A percentile compares a stretch with the other conserved stretches of the same genome.
Conservation (phyloP, 2,797 vertebrate genomes). For the Ispidina lecontei region DNA sequence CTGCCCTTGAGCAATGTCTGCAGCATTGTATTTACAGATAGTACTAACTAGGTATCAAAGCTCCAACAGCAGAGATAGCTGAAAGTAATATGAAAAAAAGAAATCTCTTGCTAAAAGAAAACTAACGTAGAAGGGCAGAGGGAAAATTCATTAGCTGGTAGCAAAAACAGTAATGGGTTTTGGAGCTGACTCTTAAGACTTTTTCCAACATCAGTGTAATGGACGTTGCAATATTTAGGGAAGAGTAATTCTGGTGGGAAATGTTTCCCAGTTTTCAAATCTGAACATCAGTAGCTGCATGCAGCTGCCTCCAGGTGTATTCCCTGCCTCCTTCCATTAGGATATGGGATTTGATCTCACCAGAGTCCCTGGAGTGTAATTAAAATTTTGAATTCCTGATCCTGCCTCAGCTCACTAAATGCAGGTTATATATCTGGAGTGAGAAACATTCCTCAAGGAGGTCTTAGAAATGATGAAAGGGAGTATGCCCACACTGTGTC, state of each 20-base stretch:
- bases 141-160: slow-evolving; percentile 52
- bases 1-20: slow-evolving; percentile 39
- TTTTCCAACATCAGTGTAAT: background rate
- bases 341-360: slow-evolving; percentile 35
- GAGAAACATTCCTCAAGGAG: background rate
- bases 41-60: slow-evolving; percentile 53
- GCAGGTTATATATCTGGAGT: background rate
- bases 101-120: slow-evolving; percentile 15
- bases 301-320: slow-evolving; percentile 11
- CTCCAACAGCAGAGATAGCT: background rate
- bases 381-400: slow-evolving; percentile 33
- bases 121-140: slow-evolving; percentile 15
- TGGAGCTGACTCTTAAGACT: background rate
- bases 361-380: slow-evolving; percentile 32
- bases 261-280: slow-evolving; percentile 5
- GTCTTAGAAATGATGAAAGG: background rate
- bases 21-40: slow-evolving; percentile 23
- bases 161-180: background rate
- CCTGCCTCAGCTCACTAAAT: background rate
- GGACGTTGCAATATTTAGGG: slow-evolving; percentile 24
- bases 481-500: fast-evolving
- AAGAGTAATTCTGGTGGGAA: slow-evolving; percentile 21
- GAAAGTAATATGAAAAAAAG: slow-evolving; percentile 21
- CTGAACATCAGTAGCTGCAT: slow-evolving; percentile 29
- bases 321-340: background rate